A percentile compares a stretch with the other conserved stretches of the same genome.
phyloP scores from a whole-genome alignment of 2,113 vertebrate genomes.

The Apaloderma vittatum region DNA sequence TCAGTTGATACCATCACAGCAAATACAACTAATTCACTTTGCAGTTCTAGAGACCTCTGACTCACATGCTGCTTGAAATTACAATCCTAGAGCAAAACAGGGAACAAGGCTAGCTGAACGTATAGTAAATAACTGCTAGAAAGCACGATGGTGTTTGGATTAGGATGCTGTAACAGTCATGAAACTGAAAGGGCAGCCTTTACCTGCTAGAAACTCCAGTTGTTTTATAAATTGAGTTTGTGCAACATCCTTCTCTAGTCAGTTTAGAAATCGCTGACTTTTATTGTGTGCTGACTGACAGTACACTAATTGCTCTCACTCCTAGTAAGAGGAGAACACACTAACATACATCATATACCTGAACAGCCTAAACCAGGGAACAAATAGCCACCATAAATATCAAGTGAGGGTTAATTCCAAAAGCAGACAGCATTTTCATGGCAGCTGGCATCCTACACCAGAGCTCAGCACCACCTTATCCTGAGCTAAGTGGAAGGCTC shows the following conservation, averaged over 20 bases:
- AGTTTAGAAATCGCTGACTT: background rate
- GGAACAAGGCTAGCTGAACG: background rate
- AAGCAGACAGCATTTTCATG: background rate
- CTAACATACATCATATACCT: background rate
- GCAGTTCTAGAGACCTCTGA: background rate
- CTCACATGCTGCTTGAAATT: background rate
- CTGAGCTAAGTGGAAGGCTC: background rate
- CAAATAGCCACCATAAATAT: background rate
- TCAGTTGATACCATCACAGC: background rate
- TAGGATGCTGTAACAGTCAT: background rate
- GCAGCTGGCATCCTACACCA: background rate
- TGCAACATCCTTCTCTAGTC: background rate
- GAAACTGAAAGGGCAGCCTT: background rate
- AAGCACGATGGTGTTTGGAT: background rate
- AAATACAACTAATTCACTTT: constrained; percentile 1
- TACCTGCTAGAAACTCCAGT: background rate
- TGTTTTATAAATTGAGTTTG: background rate
- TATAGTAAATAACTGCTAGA: background rate
- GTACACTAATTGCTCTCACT: constrained; percentile 36
- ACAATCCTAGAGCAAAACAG: background rate
- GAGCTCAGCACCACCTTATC: fast-evolving
- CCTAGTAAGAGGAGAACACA: background rate
- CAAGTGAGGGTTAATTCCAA: background rate
- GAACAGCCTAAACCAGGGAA: background rate
- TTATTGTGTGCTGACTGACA: background rate